Conservation (phyloP, 2,888 invertebrate species). For the Epirrhoe tristata region DNA sequence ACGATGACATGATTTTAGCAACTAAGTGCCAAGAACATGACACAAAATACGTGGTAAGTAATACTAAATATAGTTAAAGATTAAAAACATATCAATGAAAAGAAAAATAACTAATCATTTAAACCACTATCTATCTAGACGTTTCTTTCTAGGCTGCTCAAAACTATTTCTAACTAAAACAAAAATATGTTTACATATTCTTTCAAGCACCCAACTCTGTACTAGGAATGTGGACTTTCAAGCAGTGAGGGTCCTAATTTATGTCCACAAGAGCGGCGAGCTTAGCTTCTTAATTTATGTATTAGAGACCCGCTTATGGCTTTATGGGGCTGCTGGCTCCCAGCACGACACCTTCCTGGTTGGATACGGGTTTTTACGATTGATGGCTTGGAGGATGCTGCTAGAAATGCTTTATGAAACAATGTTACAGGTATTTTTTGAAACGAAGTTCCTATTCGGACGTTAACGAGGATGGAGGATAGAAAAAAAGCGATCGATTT, state of each 20-base stretch:
- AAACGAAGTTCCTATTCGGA: background rate
- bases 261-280: constrained; percentile 35
- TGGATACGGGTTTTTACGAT: constrained; percentile 31
- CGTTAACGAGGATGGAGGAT: too few species aligned
- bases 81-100: too few species aligned
- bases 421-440: background rate
- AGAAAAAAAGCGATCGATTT: too few species aligned
- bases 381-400: constrained; percentile 23
- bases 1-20: background rate
- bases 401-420: constrained; percentile 1
- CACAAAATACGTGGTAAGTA: too few species aligned
- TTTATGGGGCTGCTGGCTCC: constrained; percentile 30
- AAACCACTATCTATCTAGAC: too few species aligned
- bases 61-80: too few species aligned
- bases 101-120: too few species aligned
- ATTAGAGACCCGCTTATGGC: constrained; percentile 34
- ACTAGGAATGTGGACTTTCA: constrained; percentile 40
- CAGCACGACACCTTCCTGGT: constrained; percentile 38
- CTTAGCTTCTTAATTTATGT: constrained; percentile 43
- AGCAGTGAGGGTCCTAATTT: constrained; percentile 33
- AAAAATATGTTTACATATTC: background rate
- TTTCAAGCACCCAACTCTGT: background rate
- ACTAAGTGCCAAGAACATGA: background rate
- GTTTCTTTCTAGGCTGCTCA: background rate
- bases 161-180: background rate